Base-by-base conservation (phyloP, 2,113 vertebrate species). In the Zeus faber region DNA sequence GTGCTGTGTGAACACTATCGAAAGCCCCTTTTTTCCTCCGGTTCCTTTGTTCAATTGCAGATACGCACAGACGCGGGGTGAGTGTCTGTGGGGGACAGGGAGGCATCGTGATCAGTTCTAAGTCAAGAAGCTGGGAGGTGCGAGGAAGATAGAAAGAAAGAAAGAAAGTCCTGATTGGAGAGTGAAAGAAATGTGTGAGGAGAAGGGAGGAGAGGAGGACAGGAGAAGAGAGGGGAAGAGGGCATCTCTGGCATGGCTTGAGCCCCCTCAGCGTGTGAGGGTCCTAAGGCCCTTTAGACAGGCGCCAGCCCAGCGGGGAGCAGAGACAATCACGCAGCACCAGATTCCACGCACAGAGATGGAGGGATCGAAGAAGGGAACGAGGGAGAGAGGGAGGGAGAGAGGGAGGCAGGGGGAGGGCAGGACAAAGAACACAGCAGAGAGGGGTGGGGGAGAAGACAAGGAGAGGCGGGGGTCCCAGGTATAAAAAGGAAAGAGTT, bases 261-360 rank as follows among this genome's bases (percentile, higher is more conserved):
- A 80, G 76, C 75, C 79, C 79, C 77, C 81, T 82, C 65, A 61
- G 85, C 77, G 78, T 56, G 76, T 53, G 78, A 82, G 73, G 73
- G 57, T 85, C 83, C 83, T 72, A 55, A 77, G 85, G 88, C 79
- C 74, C 79, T 88, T 87, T 82, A 83, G 85, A 83, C 83, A 83
- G 88, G 85, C 85, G 86, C 88, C 88, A 89, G 67, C 81, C 70
- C 88, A 86, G 85, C 83, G 67, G 82, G 83, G 75, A 48, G 71
- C 77, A 81, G 76, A 88, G 85, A 88, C 85, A 88, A 88, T 88
- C 85, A 77, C 74, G 58, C 82, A 76, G 80, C 82, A 85, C 82
- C 87, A 87, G 79, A 81, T 84, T 70, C 80, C 79, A 81, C 55
- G 68, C 91, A 65, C 72, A 58, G 77, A 60, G 79, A 83, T 73